Evolutionary conservation across 2,113 vertebrate genomes (phyloP).

Genomic region (Laticauda colubrina): DNA sequence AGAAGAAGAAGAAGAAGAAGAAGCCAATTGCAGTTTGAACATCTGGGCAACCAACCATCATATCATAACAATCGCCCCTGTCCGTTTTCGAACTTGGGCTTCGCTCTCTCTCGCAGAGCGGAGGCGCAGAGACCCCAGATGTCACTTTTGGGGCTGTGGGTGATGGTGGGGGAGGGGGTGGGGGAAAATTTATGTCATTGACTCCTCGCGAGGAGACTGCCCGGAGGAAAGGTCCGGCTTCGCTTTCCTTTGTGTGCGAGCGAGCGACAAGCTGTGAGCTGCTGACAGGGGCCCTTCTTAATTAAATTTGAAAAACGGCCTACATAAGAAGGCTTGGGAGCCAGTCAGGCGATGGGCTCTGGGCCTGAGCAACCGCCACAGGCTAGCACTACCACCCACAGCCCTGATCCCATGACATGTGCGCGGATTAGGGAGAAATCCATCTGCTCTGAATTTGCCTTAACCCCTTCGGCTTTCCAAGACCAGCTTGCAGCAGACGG

Average conservation of each 20-base stretch:
- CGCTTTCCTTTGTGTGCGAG: conserved; percentile 13
- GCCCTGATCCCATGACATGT: conserved; percentile 80
- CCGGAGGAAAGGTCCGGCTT: background rate
- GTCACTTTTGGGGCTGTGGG: background rate
- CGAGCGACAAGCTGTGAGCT: conserved; percentile 9
- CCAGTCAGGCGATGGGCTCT: conserved; percentile 75
- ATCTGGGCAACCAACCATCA: background rate
- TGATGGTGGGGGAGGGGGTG: background rate
- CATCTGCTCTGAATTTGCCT: conserved; percentile 46
- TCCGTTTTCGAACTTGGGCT: background rate
- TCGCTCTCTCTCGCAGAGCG: background rate
- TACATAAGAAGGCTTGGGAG: conserved; percentile 63
- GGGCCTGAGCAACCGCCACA: conserved; percentile 74
- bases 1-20: too few relatives aligned
- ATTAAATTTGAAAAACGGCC: conserved; percentile 66
- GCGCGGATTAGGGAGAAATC: conserved; percentile 82
- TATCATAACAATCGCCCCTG: background rate
- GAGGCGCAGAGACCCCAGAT: background rate
- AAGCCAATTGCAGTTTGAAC: background rate
- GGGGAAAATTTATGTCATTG: background rate
- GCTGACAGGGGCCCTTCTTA: conserved; percentile 58
- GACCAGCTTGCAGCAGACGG: background rate
- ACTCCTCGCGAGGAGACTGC: background rate
- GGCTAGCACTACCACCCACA: conserved; percentile 80
- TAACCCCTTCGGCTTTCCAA: conserved; percentile 58